Base-by-base conservation (phyloP, 2,888 invertebrate species). In the Trilocha varians region DNA sequence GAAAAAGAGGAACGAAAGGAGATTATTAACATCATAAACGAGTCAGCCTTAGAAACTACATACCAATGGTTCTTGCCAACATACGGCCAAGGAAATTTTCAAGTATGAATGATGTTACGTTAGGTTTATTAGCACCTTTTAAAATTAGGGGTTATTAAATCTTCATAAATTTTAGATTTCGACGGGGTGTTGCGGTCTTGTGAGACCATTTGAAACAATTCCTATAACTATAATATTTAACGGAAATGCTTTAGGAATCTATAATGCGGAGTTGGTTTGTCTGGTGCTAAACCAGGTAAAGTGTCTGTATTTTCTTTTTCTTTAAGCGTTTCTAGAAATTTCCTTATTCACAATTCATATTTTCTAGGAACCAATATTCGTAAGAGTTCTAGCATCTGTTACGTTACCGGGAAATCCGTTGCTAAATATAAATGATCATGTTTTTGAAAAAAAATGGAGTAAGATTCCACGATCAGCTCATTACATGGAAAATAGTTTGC, bases 401-500 rank as follows among this genome's bases (percentile, higher is more conserved):
- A 52, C 70, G 0, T 55, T 80, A 36, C 62, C 74, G 1, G 77
- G 70, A 9, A 78, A 75, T 46, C 68, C 76, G 0, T 45, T 72
- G 35, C 71, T 65, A 44, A 65, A 67, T 41, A 57, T 67, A 11
- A 57, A 68, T 25, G 74, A 80, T 15, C 80, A 84, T 41, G 48
- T 67, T 1, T 78, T 78, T 44, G 70, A 70, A 35, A 79, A 61
- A 46, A 61, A 55, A 46, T 75, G 65, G 65, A 74, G 67, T 47
- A 60, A 58, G 5, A 76, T 70, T 45, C 62, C 65, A 44, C 70
- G 71, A 13, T 69, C 44, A n/a, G 49, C 63, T 4, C 78, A 78
- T 46, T 55, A 83, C 2, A 82, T 86, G 83, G 79, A 84, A 52
- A 84, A 85, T 46, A 80, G 80, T 45, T 57, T 86, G 0, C 78